These are phyloP conservation scores for Sternarchorhynchus goeldii DNA, from an alignment of 2,797 vertebrate species.

Conservation along the genomic window DNA sequence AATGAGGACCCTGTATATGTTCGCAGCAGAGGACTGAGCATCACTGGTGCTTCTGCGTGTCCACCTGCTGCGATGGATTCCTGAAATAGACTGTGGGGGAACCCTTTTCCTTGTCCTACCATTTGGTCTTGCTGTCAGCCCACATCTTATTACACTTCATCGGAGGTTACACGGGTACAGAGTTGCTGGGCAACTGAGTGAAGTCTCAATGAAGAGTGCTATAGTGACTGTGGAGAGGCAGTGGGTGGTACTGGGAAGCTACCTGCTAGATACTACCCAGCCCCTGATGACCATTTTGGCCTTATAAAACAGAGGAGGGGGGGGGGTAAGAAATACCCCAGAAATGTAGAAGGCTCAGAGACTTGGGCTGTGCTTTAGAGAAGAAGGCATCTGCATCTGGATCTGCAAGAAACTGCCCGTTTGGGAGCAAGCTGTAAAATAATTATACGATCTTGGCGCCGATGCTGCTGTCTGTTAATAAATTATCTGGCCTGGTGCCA, in stretches of 20 bases:
- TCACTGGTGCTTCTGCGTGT: not conserved
- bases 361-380: not conserved
- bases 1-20: not conserved
- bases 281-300: not conserved
- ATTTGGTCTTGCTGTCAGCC: constrained; percentile 25
- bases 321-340: not conserved
- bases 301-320: not conserved
- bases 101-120: constrained; percentile 28
- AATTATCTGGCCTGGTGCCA: constrained; percentile 28
- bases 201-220: constrained; percentile 34
- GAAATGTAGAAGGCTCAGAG: not conserved
- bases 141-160: constrained; percentile 35
- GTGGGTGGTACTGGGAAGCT: constrained; percentile 22
- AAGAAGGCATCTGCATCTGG: constrained; percentile 1
- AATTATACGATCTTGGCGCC: not conserved
- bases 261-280: not conserved
- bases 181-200: constrained; percentile 43
- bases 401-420: constrained; percentile 6
- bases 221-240: constrained; percentile 13
- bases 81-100: constrained; percentile 41
- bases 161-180: constrained; percentile 32
- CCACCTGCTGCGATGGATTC: constrained; percentile 18
- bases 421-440: constrained; percentile 26
- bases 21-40: not conserved
- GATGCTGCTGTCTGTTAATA: constrained; percentile 25